Evolutionary conservation across 1,140 invertebrate genomes (phyloP).

Genomic region (Leptonema lineaticorne): DNA sequence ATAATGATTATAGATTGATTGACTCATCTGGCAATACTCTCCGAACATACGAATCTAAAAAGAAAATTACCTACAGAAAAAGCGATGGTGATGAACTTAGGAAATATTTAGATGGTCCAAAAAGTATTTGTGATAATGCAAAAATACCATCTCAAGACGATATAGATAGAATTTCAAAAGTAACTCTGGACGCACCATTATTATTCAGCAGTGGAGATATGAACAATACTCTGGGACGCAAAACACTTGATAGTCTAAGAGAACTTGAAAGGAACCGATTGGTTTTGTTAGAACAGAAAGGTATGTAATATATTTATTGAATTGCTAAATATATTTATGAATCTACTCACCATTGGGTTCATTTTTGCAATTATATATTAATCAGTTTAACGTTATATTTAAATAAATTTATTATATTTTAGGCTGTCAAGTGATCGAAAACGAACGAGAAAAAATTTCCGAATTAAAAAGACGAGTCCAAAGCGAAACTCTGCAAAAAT

Average conservation of each 20-base stretch:
- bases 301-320: conserved; percentile 53
- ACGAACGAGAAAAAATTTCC: conserved; percentile 82
- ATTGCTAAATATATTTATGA: not conserved
- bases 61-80: conserved; percentile 47
- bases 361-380: not conserved
- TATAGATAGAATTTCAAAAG: conserved; percentile 82
- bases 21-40: conserved; percentile 33
- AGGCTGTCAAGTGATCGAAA: conserved; percentile 89
- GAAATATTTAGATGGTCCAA: conserved; percentile 44
- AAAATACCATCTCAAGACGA: conserved; percentile 76
- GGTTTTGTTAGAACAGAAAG: conserved; percentile 86
- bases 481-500: conserved; percentile 82
- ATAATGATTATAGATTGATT: conserved; percentile 15
- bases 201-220: conserved; percentile 64
- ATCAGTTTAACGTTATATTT: too few species aligned
- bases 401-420: not conserved
- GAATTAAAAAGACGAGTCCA: conserved; percentile 84
- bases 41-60: conserved; percentile 16
- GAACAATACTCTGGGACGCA: conserved; percentile 68
- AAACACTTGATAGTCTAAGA: conserved; percentile 84
- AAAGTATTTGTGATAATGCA: conserved; percentile 47
- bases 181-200: conserved; percentile 78
- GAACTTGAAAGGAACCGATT: conserved; percentile 88
- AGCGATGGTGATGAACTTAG: conserved; percentile 54
- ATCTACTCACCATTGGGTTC: not conserved